Percentiles rank a stretch among this genome's conserved stretches.
phyloP scores from a whole-genome alignment of 2,888 invertebrate species.

The Trichogramma dendrolimi region DNA sequence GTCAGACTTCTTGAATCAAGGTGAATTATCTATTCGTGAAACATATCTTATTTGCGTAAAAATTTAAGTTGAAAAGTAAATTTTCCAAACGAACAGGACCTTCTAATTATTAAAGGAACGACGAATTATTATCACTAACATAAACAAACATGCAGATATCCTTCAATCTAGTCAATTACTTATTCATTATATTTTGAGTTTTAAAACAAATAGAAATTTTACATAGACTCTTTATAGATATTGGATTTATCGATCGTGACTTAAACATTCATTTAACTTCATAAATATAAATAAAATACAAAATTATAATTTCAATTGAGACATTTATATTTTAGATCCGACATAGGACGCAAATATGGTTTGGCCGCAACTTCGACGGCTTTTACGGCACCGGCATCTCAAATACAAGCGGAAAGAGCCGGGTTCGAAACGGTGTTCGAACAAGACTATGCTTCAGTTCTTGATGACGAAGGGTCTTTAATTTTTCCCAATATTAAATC shows the following conservation, averaged over 20 bases:
- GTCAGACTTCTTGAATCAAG: conserved; percentile 40
- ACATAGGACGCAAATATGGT: conserved; percentile 36
- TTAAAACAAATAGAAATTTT: not conserved
- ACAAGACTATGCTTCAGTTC: conserved; percentile 28
- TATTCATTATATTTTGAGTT: not conserved
- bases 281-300: too few species aligned
- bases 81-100: too few species aligned
- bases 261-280: too few species aligned
- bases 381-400: conserved; percentile 38
- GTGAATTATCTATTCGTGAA: conserved; percentile 21
- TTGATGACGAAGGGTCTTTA: conserved; percentile 33
- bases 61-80: too few species aligned
- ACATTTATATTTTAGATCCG: conserved; percentile 27
- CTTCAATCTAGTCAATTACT: not conserved
- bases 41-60: not conserved
- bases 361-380: conserved; percentile 35
- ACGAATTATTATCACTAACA: not conserved
- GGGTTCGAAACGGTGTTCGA: conserved; percentile 34
- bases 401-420: conserved; percentile 35
- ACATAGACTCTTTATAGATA: not conserved
- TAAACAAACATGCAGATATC: not conserved
- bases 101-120: too few species aligned
- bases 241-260: too few species aligned
- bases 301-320: not conserved
- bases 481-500: conserved; percentile 33